Base-by-base conservation (phyloP, 2,113 vertebrate genomes). In the Sarotherodon lohbergeri region DNA sequence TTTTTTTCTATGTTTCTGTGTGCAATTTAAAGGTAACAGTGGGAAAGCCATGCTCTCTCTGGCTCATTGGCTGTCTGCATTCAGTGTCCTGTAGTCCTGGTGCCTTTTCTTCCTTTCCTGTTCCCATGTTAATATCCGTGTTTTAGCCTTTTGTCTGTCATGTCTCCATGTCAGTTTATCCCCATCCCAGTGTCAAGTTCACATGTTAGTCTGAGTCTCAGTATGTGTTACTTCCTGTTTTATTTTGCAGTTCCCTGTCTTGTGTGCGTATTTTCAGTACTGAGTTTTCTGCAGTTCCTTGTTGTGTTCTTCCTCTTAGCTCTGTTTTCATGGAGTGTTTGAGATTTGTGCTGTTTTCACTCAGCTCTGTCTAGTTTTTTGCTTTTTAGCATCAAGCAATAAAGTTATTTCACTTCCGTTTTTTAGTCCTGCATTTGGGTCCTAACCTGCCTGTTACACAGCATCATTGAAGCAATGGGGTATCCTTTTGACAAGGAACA, bases 71-170 rank as follows among this genome's bases (percentile, higher is more conserved):
- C 10, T 39, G 34, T 39, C 34, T 22, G 34, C 61, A 39, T 68
- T 39, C 61, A 5, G 19, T 39, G 61, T 68, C 61, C 61, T 66
- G 34, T 66, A 66, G 61, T 66, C 61, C 19, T 39, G 61, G 1
- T 0, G 34, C 34, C 61, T 0, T 13, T 68, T 22, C 32, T 39
- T 39, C 1, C 61, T 68, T 68, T 39, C 34, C 0, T 66, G 34
- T 66, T 66, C 3, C 4, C 32, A 39, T n/a, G 61, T 39, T 66
- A n/a, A 66, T 66, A n/a, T 39, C 34, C 10, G 0, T 39, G 61
- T 66, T 66, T 66, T 12, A 66, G 22, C 34, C 34, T 22, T 66
- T 66, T 66, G 61, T 39, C 1, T 39, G 61, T 36, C 2, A 5
- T 63, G 59, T 61, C 29, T 63, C 29, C 59, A 34, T 36, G 59